Conservation (phyloP, 2,888 invertebrate species). For the Cyaniris semiargus region DNA sequence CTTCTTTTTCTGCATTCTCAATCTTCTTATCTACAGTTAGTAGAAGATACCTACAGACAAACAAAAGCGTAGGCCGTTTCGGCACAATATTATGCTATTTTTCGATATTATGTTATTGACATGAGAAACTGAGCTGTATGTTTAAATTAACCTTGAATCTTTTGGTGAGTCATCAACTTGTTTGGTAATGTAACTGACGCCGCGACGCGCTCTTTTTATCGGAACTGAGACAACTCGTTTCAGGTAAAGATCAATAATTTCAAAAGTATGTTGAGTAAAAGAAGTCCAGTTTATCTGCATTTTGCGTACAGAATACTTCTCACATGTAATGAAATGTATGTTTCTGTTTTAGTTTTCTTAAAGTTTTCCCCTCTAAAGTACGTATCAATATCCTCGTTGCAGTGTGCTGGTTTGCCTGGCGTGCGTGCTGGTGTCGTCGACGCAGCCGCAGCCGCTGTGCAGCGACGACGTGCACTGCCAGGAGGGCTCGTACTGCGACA, state of each 20-base stretch:
- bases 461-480: constrained; percentile 50
- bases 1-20: background rate
- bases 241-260: background rate
- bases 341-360: background rate
- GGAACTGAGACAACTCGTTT: background rate
- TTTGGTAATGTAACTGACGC: background rate
- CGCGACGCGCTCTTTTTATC: background rate
- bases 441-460: constrained; percentile 47
- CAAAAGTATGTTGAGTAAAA: background rate
- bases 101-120: background rate
- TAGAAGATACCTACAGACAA: background rate
- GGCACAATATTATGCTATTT: background rate
- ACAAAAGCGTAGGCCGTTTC: background rate
- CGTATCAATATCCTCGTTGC: background rate
- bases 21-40: background rate
- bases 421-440: constrained; percentile 25
- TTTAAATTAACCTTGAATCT: constrained; percentile 2
- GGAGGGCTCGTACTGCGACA: constrained; percentile 53
- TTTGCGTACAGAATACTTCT: background rate
- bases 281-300: background rate
- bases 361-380: background rate
- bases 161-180: constrained; percentile 4
- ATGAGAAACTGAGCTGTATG: background rate
- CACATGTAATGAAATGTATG: background rate
- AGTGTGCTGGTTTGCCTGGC: constrained; percentile 11